Base-by-base conservation (phyloP, 1,140 invertebrate species). In the Lepidurus packardi region DNA sequence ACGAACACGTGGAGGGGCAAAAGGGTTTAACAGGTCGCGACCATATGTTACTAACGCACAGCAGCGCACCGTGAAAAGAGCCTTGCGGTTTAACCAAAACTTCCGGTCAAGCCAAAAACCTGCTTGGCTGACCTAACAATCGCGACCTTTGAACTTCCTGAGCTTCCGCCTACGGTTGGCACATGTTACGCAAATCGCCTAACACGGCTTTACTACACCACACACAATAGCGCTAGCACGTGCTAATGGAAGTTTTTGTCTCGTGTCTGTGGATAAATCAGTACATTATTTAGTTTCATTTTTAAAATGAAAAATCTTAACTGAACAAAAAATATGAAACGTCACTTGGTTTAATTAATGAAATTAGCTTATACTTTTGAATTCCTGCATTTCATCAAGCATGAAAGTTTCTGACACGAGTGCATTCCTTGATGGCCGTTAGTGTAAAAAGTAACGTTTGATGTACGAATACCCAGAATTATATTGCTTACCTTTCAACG, bases 21-120 rank as follows among this genome's bases (percentile, higher is more conserved):
- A 65, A 65, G 21, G 21, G 53, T 13, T 65, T 65, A 65, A 65
- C 53, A 65, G 53, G 53, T 65, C 53, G 53, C 13, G 53, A 65
- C 53, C 53, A 65, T 65, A 65, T 65, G 53, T 16, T 65, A 34
- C 34, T 34, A 34, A 34, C 53, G 16, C 45, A 10, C 53, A n/a
- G 8, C 53, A 11, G 13, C 53, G 16, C 53, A 65, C 21, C 16
- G 53, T 13, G n/a, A 65, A 65, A 13, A 7, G 53, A 21, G 53
- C 53, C 53, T 65, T 65, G 53, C 53, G 53, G 16, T 65, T 65
- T 9, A 65, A 65, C 9, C 53, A 65, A 65, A 65, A 65, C 53
- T 65, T 65, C 53, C 53, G 53, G 53, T 65, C 53, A 65, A 65
- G 53, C 53, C 34, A 65, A 65, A 65, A 65, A 65, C 53, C 53